Evolutionary conservation across 2,888 invertebrate genomes (phyloP).

Genomic region (Machimus atricapillus): DNA sequence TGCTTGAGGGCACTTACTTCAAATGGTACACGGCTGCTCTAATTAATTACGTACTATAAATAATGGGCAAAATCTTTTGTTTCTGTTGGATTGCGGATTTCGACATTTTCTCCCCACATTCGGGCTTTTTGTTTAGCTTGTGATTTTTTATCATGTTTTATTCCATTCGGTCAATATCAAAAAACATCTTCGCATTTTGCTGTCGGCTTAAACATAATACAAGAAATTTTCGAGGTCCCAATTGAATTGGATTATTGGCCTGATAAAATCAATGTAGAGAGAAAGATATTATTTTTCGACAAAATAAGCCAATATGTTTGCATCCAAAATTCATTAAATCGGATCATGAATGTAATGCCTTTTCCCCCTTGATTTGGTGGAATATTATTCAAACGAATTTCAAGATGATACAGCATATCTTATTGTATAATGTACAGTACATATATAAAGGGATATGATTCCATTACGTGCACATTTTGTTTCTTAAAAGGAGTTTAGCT

Average conservation of each 20-base stretch:
- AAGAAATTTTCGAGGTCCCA: neutral
- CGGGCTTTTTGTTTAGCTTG: neutral
- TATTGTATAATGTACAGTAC: neutral
- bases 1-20: constrained; percentile 3
- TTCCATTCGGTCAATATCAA: neutral
- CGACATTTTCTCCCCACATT: neutral
- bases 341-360: neutral
- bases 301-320: neutral
- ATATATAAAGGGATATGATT: neutral
- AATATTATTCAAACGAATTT: neutral
- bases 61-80: neutral
- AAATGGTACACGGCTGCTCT: constrained; percentile 1
- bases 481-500: neutral
- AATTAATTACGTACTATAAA: constrained; percentile 20
- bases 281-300: neutral
- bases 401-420: neutral
- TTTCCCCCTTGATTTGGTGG: neutral
- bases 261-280: neutral
- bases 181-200: neutral
- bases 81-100: neutral
- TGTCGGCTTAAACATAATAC: neutral
- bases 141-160: neutral
- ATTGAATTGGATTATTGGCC: neutral
- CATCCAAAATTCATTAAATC: neutral
- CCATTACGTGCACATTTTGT: neutral